Conservation (phyloP, 2,797 vertebrate genomes). For the Oreochromis grahami region DNA sequence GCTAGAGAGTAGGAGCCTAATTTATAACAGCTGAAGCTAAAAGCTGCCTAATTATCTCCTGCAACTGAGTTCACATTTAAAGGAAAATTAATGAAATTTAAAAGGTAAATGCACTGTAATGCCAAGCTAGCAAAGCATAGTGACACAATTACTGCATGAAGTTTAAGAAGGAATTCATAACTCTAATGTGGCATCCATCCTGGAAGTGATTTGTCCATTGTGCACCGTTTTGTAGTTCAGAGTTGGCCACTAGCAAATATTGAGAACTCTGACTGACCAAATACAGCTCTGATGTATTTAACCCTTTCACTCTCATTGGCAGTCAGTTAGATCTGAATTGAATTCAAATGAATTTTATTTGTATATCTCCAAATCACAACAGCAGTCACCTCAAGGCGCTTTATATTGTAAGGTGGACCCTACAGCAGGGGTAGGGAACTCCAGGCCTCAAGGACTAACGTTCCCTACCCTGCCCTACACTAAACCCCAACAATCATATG, state of each 20-base stretch:
- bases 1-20: not conserved
- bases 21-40: not conserved
- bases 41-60: not conserved
- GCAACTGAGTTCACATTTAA: not conserved
- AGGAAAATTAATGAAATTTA: not conserved
- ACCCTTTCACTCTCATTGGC: not conserved
- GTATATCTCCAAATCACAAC: not conserved
- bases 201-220: not conserved
- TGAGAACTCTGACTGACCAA: rapidly evolving
- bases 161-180: not conserved
- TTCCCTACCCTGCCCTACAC: not conserved
- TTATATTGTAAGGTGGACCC: not conserved
- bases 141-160: not conserved
- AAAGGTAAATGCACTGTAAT: not conserved
- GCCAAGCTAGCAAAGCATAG: not conserved
- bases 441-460: too few relatives aligned
- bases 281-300: not conserved
- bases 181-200: not conserved
- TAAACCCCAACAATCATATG: not conserved
- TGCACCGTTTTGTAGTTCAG: not conserved
- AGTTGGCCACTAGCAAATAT: not conserved
- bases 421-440: not conserved
- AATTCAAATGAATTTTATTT: not conserved
- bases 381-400: rapidly evolving
- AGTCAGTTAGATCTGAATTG: not conserved